Evolutionary conservation across 2,113 vertebrate species (phyloP), one percentile per base, ranked within the genome.

Genomic region (Polypterus bichir): DNA sequence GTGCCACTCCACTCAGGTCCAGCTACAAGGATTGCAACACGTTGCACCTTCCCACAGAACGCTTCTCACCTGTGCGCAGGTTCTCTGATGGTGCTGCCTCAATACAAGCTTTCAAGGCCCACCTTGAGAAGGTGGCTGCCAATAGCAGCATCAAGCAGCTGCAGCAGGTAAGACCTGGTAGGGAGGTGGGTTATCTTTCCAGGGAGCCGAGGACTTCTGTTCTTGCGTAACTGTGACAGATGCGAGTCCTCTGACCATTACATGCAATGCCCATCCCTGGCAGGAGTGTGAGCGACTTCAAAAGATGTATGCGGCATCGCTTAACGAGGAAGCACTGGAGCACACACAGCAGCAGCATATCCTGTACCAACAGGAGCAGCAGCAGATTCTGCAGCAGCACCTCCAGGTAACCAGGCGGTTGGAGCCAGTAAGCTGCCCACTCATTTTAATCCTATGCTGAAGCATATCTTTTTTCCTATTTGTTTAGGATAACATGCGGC

Each of bases 11-110:
- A 58, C 78, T 73, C 80, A 99, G 94, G 78, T 94, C 93, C 49
- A 85, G 90, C 78, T 99, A 99, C 79, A 98, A 99, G 82, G 96
- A 99, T 79, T 95, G 91, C 61, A 98, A 97, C 72, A 98, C 93
- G 7, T 87, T 99, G 78, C 94, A 98, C 75, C 91, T 99, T 66
- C 96, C 96, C 62, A 95, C 95, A 63, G 96, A 99, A 76, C 92
- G 96, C 64, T 99, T 99, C 83, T 99, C 96, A 63, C 96, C 96
- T 0, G 96, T 99, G 46, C 88, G 96, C 56, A 91, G 96, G 47
- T 99, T 99, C 80, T 99, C 96, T 0, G 96, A 99, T 0, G 96
- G 96, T 46, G 94, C 96, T 5, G 86, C 94, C 68, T 93, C 92
- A 74, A 97, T 99, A 76, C 96, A 97, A 80, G 96, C 96, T 59